Base-by-base conservation (phyloP, 1,140 invertebrate genomes). In the Aphis gossypii region DNA sequence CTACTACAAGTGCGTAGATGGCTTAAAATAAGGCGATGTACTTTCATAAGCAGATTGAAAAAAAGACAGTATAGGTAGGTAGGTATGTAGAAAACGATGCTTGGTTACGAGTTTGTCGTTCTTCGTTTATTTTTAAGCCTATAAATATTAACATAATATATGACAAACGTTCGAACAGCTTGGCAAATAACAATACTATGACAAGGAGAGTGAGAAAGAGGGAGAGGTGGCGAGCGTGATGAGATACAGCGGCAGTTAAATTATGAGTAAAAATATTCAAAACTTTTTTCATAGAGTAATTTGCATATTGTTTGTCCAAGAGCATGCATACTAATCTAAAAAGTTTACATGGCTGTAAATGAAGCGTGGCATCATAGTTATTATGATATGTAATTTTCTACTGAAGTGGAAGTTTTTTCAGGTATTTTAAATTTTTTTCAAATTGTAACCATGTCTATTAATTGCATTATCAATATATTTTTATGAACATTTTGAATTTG, bases 231-330 rank as follows among this genome's bases (percentile, higher is more conserved):
- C 7, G n/a, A 60, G 56, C 7, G 11, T 11, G 54, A 90, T 60
- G 89, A 60, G 54, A 41, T 60, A 90, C 48, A 38, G 41, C 48
- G n/a, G 88, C 88, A 56, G 88, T 56, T 60, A 68, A 90, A 90
- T 60, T 68, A 46, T 41, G 38, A 90, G 38, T 44, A 68, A 68
- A 90, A 90, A 68, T 90, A 90, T 90, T 90, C 54, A 90, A 90
- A 90, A n/a, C 23, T 90, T 90, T 90, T 90, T 38, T 87, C 86
- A 56, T 89, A 1, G 14, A 90, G 25, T 90, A 23, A 90, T 90
- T 90, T 90, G 56, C 89, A 90, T 90, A 68, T 68, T 90, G 56
- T 90, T 90, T 90, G 89, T 90, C 54, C 54, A 44, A 90, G 38
- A 68, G 89, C 25, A 44, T 68, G 89, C 89, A 90, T 90, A 90